These are phyloP conservation scores for Euzophera pinguis DNA, from an alignment of 2,888 invertebrate species.

Conservation along the genomic window DNA sequence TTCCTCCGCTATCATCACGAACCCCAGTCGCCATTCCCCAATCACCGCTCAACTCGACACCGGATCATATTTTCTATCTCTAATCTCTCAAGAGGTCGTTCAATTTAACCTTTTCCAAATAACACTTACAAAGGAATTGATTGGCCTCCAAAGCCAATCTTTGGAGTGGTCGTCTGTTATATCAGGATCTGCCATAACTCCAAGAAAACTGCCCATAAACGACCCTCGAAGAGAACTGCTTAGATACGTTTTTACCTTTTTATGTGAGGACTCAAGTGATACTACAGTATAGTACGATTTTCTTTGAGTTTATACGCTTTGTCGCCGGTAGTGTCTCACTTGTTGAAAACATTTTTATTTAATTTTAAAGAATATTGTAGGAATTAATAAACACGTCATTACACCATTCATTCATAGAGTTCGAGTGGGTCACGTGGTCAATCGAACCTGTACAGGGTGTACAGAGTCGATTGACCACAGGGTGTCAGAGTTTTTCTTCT, in stretches of 20 bases:
- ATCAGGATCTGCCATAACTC: conserved; percentile 23
- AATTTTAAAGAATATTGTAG: too few species aligned
- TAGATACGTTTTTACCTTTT: conserved; percentile 20
- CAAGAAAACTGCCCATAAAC: conserved; percentile 22
- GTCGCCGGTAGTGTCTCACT: not conserved
- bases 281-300: conserved; percentile 13
- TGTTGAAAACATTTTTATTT: too few species aligned
- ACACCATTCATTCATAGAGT: too few species aligned
- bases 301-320: not conserved
- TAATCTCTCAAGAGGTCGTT: conserved; percentile 11
- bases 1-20: too few species aligned
- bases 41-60: not conserved
- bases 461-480: too few species aligned
- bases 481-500: too few species aligned
- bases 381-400: too few species aligned
- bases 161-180: conserved; percentile 25
- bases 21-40: not conserved
- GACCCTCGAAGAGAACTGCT: conserved; percentile 19
- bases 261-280: conserved; percentile 20
- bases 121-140: conserved; percentile 24
- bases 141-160: conserved; percentile 24
- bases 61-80: not conserved
- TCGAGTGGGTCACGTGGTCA: too few species aligned
- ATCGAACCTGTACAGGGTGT: too few species aligned
- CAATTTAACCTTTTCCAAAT: conserved; percentile 20